Percentiles rank a stretch among this genome's conserved stretches.
These are phyloP conservation scores for Drosophila murphyi DNA, from an alignment of 1,140 invertebrate genomes.

Conservation along the genomic window DNA sequence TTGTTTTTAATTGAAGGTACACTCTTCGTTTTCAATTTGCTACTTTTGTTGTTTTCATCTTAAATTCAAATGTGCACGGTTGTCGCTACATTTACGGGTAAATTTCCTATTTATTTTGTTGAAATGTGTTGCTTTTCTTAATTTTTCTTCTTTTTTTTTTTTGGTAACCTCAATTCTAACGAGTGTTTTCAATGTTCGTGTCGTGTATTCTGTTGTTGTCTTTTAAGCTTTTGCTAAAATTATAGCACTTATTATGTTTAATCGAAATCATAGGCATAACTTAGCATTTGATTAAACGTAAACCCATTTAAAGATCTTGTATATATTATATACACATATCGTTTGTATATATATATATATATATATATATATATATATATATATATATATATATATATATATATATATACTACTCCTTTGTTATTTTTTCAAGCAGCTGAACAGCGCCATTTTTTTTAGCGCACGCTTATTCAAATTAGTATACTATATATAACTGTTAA, in stretches of 20 bases:
- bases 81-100: constrained; percentile 51
- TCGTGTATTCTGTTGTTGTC: constrained; percentile 63
- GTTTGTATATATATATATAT: constrained; percentile 16
- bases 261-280: constrained; percentile 63
- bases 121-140: background rate
- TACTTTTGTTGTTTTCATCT: constrained; percentile 52
- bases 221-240: constrained; percentile 62
- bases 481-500: constrained; percentile 56
- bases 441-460: constrained; percentile 59
- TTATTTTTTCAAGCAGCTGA: constrained; percentile 55
- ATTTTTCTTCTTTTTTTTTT: background rate
- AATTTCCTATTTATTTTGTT: background rate
- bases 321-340: constrained; percentile 32
- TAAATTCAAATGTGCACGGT: constrained; percentile 53
- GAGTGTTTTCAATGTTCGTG: constrained; percentile 38
- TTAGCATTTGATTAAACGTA: constrained; percentile 75
- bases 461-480: constrained; percentile 13
- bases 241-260: constrained; percentile 44
- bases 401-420: constrained; percentile 16
- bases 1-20: constrained; percentile 58
- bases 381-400: too few relatives aligned
- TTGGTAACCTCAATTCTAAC: constrained; percentile 66
- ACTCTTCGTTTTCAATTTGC: constrained; percentile 47
- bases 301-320: constrained; percentile 51
- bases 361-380: too few relatives aligned